These are phyloP conservation scores for Drosophila saltans DNA, from an alignment of 1,140 invertebrate species.

Conservation along the genomic window DNA sequence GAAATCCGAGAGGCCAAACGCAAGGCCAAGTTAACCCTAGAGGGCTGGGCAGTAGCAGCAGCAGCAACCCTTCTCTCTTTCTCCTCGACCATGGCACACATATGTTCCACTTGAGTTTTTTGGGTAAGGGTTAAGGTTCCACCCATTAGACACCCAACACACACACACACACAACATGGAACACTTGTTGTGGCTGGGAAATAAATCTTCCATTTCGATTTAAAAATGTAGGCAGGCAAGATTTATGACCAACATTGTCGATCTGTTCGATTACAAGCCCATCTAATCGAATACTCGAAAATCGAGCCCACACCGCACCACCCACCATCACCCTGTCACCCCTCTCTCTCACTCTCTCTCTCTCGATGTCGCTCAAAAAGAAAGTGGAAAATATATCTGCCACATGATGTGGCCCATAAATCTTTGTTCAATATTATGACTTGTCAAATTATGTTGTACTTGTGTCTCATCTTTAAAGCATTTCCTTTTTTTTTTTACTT, in stretches of 20 bases:
- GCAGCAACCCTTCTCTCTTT: conserved; percentile 17
- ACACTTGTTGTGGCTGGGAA: conserved; percentile 57
- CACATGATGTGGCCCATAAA: conserved; percentile 73
- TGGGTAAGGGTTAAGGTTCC: conserved; percentile 18
- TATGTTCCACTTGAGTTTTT: conserved; percentile 52
- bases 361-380: not conserved
- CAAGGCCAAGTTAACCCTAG: conserved; percentile 12
- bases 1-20: conserved; percentile 17
- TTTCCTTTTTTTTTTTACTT: conserved; percentile 6
- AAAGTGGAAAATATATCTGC: conserved; percentile 17
- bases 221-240: conserved; percentile 66
- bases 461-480: conserved; percentile 51
- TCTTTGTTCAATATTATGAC: conserved; percentile 80
- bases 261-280: conserved; percentile 79
- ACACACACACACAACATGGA: not conserved
- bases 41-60: not conserved
- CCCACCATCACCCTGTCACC: not conserved
- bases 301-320: not conserved
- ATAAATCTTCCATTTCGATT: conserved; percentile 76
- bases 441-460: conserved; percentile 79
- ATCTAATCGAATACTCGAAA: conserved; percentile 63
- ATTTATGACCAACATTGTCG: conserved; percentile 74
- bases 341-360: conserved; percentile 9
- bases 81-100: conserved; percentile 39
- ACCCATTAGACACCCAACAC: conserved; percentile 11